Percentiles rank a stretch among this genome's conserved stretches.
phyloP scores from a whole-genome alignment of 2,888 invertebrate genomes.

The Drosophila nr. fundita region DNA sequence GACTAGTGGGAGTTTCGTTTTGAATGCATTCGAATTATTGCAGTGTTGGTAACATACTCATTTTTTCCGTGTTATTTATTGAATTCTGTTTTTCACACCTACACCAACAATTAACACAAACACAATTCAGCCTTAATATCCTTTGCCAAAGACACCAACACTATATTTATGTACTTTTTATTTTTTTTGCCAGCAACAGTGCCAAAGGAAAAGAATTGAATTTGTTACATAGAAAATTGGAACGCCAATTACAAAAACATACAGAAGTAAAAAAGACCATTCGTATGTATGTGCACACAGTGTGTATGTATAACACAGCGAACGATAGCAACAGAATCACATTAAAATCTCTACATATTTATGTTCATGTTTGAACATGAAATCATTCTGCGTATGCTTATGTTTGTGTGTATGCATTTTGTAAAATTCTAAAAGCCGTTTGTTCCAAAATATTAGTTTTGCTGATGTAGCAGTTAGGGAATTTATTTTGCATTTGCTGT shows the following conservation, averaged over 20 bases:
- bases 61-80: slow-evolving; percentile 30
- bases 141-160: slow-evolving; percentile 11
- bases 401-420: slow-evolving; percentile 5
- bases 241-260: slow-evolving; percentile 43
- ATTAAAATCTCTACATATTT: slow-evolving; percentile 30
- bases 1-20: slow-evolving; percentile 42
- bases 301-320: slow-evolving; percentile 75
- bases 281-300: slow-evolving; percentile 20
- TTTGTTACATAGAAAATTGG: slow-evolving; percentile 74
- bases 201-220: slow-evolving; percentile 32
- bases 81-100: slow-evolving; percentile 31
- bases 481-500: slow-evolving; percentile 5
- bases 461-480: slow-evolving; percentile 26
- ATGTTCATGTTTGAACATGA: slow-evolving; percentile 1
- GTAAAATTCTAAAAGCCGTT: slow-evolving; percentile 17
- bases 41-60: slow-evolving; percentile 34
- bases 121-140: slow-evolving; percentile 8
- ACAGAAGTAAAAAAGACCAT: background rate
- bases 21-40: slow-evolving; percentile 37
- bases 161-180: slow-evolving; percentile 7
- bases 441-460: slow-evolving; percentile 23
- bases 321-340: slow-evolving; percentile 58
- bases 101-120: slow-evolving; percentile 14
- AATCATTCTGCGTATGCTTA: background rate
- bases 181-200: slow-evolving; percentile 26